A percentile compares a stretch with the other conserved stretches of the same genome.
Conservation (phyloP, 2,113 vertebrate species). For the Larimichthys crocea region DNA sequence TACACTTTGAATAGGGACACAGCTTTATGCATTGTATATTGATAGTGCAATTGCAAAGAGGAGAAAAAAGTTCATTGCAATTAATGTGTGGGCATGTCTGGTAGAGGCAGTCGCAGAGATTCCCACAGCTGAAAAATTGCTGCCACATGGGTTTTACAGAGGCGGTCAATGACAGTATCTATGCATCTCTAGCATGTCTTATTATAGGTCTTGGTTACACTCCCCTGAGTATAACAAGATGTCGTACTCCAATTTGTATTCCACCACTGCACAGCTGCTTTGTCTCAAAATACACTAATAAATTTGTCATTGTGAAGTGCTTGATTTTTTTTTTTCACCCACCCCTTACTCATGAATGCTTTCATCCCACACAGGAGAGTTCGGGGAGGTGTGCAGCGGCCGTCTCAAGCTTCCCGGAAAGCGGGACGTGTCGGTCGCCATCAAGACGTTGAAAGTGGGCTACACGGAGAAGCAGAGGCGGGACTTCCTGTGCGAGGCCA, state of each 20-base stretch:
- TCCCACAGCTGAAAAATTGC: conserved; percentile 76
- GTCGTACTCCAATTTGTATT: conserved; percentile 71
- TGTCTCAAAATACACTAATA: conserved; percentile 69
- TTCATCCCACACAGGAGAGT: conserved; percentile 89
- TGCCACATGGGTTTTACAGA: conserved; percentile 75
- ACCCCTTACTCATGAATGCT: conserved; percentile 41
- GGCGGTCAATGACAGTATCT: conserved; percentile 73
- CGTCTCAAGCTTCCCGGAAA: conserved; percentile 97
- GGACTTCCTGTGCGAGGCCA: conserved; percentile 98
- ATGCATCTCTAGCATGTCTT: conserved; percentile 73
- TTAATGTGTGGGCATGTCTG: conserved; percentile 75
- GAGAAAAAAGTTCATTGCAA: conserved; percentile 73
- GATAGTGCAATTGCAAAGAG: conserved; percentile 66
- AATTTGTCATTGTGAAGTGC: conserved; percentile 68
- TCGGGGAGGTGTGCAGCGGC: conserved; percentile 98
- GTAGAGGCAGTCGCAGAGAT: conserved; percentile 51
- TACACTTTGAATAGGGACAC: conserved; percentile 84
- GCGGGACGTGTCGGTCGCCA: conserved; percentile 93
- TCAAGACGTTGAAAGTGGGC: conserved; percentile 98
- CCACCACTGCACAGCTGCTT: conserved; percentile 70
- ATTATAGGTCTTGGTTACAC: conserved; percentile 72
- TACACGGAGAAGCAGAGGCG: conserved; percentile 97
- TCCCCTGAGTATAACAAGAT: conserved; percentile 71
- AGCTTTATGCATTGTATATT: conserved; percentile 67
- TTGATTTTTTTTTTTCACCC: conserved; percentile 15